Evolutionary conservation across 1,140 invertebrate genomes (phyloP).

Genomic region (Propsilocerus akamusi): DNA sequence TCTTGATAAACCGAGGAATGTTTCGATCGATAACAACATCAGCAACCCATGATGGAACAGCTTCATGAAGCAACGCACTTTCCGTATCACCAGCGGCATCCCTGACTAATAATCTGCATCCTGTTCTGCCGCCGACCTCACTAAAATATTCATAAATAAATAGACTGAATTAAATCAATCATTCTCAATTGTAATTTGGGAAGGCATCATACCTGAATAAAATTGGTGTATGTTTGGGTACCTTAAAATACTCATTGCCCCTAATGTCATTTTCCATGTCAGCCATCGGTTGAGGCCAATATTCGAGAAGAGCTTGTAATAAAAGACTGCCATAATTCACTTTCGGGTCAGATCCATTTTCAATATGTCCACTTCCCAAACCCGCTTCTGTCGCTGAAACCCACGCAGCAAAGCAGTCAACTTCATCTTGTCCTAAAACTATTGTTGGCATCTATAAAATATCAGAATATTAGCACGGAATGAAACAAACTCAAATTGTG

Average conservation of each 20-base stretch:
- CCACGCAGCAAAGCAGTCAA: conserved; percentile 96
- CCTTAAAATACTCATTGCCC: conserved; percentile 74
- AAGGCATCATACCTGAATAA: conserved; percentile 88
- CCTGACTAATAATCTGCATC: conserved; percentile 56
- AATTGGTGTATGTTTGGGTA: conserved; percentile 89
- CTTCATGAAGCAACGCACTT: conserved; percentile 79
- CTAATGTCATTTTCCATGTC: conserved; percentile 44
- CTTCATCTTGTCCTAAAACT: conserved; percentile 90
- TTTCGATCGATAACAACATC: conserved; percentile 90
- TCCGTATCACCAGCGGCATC: conserved; percentile 95
- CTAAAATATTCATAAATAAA: conserved; percentile 29
- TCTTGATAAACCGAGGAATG: conserved; percentile 91
- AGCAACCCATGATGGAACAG: conserved; percentile 88
- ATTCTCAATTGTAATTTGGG: conserved; percentile 90
- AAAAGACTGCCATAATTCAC: conserved; percentile 87
- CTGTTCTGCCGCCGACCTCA: conserved; percentile 84
- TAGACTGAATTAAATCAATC: conserved; percentile 2
- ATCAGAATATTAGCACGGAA: background rate
- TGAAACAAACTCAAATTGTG: conserved; percentile 3
- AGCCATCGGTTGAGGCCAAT: conserved; percentile 64
- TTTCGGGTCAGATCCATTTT: conserved; percentile 64
- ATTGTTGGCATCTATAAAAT: conserved; percentile 77
- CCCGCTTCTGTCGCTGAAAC: conserved; percentile 91
- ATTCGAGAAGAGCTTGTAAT: conserved; percentile 84
- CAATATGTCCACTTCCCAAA: conserved; percentile 37